Evolutionary conservation across 2,888 invertebrate genomes (phyloP), one percentile per base, ranked within the genome.

Genomic region (Gryllus longicercus): DNA sequence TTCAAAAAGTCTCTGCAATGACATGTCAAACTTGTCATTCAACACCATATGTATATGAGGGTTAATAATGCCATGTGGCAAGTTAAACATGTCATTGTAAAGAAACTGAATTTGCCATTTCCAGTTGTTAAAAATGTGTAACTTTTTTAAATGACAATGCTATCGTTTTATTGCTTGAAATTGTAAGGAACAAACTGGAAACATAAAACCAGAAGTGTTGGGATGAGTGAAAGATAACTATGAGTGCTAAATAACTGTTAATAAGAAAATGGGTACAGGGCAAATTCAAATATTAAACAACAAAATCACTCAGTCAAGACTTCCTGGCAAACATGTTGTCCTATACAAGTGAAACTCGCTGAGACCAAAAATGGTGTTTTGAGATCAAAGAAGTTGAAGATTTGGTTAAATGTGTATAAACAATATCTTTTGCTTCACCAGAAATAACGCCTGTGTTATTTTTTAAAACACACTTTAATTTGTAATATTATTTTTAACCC

Each of bases 111-210:
- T 63, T n/a, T 63, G 11, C 14, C 14, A 18, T 10, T n/a, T 63
- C 63, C 3, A 63, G n/a, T 63, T 63, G 63, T 63, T 14, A 63
- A 50, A 49, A 49, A 77, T 50, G n/a, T 84, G 1, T 75, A 77
- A 21, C 87, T 96, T 23, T 89, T 96, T 25, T 90, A 92, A 92
- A 94, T 84, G 96, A 95, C 2, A 95, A 95, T 83, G 96, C 96
- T 0, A 91, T 97, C 97, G 97, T 18, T 97, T 97, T 86, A 96
- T 97, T 84, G 96, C 96, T 38, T 90, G 97, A 82, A 97, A 97
- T 86, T 89, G 97, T 74, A 93, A 93, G 84, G 91, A 93, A 84
- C 88, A 91, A 84, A 95, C 95, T 2, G 90, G 91, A 77, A 90
- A 92, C 83, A 90, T 96, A 87, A 91, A 92, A 80, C 92, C 96